These are phyloP conservation scores for Barnardius zonarius DNA, from an alignment of 2,113 vertebrate species.

Conservation along the genomic window DNA sequence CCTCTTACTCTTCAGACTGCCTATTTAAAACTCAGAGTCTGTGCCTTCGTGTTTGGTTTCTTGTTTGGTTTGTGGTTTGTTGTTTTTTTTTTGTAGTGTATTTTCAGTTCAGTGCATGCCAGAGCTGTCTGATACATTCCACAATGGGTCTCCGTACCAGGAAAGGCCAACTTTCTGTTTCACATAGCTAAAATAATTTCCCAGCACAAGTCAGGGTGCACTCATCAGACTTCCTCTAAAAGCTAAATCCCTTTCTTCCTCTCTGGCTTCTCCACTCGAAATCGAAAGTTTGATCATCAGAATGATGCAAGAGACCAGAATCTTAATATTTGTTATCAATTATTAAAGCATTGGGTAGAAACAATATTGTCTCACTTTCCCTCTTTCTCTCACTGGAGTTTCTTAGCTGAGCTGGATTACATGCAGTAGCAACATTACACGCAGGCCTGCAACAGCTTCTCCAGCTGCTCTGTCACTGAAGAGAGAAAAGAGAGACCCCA, in stretches of 20 bases:
- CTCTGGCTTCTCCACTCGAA: not conserved
- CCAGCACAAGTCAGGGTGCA: not conserved
- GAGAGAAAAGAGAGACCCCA: not conserved
- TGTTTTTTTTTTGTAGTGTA: not conserved
- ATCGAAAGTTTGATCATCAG: not conserved
- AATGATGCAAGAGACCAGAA: not conserved
- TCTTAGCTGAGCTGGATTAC: not conserved
- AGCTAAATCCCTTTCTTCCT: not conserved
- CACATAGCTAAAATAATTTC: not conserved
- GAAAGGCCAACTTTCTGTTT: not conserved
- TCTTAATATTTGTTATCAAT: not conserved
- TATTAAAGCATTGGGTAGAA: not conserved
- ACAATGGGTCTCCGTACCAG: rapidly evolving
- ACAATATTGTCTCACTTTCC: not conserved
- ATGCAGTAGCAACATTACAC: not conserved
- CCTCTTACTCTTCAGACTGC: not conserved
- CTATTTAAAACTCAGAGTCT: not conserved
- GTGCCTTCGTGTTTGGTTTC: not conserved
- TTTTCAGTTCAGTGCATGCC: not conserved
- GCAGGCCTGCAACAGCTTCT: not conserved
- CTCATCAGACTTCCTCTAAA: not conserved
- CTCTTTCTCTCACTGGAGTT: not conserved
- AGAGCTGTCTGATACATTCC: not conserved
- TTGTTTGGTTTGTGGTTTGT: too few species aligned
- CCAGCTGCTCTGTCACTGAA: not conserved